Evolutionary conservation across 2,797 vertebrate species (phyloP).

Genomic region (Stomatorhinus walkeri): DNA sequence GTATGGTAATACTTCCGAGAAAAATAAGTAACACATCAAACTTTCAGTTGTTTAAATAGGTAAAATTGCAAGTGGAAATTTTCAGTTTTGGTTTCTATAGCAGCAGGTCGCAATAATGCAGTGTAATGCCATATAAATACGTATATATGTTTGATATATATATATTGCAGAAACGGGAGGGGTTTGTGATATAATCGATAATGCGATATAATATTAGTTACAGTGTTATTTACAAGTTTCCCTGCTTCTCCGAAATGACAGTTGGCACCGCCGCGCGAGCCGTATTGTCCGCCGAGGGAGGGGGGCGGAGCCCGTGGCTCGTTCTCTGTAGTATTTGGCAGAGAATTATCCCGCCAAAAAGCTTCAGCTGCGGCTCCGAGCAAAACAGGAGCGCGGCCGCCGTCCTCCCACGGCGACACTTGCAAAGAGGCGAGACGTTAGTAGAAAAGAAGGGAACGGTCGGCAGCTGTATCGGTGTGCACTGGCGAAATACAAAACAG

Average conservation of each 20-base stretch:
- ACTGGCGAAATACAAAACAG: not conserved
- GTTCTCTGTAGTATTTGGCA: constrained; percentile 17
- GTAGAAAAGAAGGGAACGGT: not conserved
- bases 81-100: not conserved
- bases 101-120: not conserved
- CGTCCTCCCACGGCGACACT: not conserved
- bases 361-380: constrained; percentile 5
- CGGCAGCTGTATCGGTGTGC: not conserved
- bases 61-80: not conserved
- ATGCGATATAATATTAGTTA: not conserved
- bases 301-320: constrained; percentile 14
- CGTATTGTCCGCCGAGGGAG: constrained; percentile 9
- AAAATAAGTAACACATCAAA: not conserved
- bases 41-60: not conserved
- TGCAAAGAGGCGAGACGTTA: not conserved
- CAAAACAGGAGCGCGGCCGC: not conserved
- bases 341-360: constrained; percentile 22
- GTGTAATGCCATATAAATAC: not conserved
- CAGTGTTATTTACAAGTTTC: not conserved
- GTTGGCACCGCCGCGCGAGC: not conserved
- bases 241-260: not conserved
- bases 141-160: not conserved
- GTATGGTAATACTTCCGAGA: not conserved
- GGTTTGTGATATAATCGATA: too few relatives aligned
- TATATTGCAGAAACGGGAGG: not conserved